Evolutionary conservation across 2,888 invertebrate species (phyloP), one percentile per base, ranked within the genome.

Genomic region (Ctena decussata): DNA sequence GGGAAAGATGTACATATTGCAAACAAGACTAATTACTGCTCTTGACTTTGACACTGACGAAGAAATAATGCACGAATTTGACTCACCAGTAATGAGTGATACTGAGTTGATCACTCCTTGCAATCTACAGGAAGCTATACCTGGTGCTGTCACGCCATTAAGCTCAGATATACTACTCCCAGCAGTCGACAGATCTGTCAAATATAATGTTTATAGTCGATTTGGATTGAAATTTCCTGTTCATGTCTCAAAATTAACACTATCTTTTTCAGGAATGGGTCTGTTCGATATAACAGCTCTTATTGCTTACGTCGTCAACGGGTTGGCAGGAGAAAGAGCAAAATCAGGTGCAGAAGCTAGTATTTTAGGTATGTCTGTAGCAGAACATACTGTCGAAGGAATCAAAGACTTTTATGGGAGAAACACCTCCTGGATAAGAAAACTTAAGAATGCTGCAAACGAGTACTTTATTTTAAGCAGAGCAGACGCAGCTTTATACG

Each of bases 51-150:
- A 80, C 24, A 80, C 73, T n/a, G 73, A 80, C 2, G 49, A 73
- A 32, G 73, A 80, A 12, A 0, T 80, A 24, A 15, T 74, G 27
- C 80, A 80, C 57, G 80, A 80, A 57, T 73, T 80, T 35, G 80
- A 80, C 41, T 73, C 80, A 21, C 80, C 80, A n/a, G 30, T 35
- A 3, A 30, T 49, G 21, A 49, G 71, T 32, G 73, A 46, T 5
- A 73, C 27, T 41, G 80, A 60, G 21, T 27, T 57, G 6, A 15
- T 80, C 24, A 73, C 80, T 18, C 39, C 80, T 1, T 57, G 80
- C 46, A 80, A 80, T 24, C 37, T 65, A 21, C 60, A 69, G 30
- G 80, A 80, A 74, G 69, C 69, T 53, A n/a, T 74, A 1, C 72
- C 73, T 8, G 80, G 74, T 21, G 73, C 74, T n/a, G 18, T 37